phyloP scores from a whole-genome alignment of 2,888 invertebrate species.

The Holacanthella duospinosa region DNA sequence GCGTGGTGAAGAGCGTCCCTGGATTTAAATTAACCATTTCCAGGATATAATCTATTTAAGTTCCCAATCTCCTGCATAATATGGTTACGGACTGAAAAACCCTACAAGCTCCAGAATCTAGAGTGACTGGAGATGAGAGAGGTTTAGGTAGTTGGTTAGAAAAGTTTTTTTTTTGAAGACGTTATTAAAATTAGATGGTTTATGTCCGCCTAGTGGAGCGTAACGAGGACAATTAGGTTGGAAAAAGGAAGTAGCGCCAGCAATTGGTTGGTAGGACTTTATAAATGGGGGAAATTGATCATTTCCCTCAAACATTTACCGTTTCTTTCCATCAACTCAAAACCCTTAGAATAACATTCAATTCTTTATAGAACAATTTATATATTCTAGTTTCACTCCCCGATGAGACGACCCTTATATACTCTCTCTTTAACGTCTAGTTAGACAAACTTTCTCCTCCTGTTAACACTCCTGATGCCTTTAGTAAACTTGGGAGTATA shows the following conservation, averaged over 20 bases:
- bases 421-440: neutral
- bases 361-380: too few relatives aligned
- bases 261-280: neutral
- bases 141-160: neutral
- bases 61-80: neutral
- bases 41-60: slow-evolving; percentile 4
- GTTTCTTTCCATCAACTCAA: neutral
- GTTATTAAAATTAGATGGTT: slow-evolving; percentile 4
- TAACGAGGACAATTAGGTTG: slow-evolving; percentile 1
- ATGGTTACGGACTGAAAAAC: neutral
- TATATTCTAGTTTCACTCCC: too few relatives aligned
- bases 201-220: neutral
- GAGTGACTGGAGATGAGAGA: too few relatives aligned
- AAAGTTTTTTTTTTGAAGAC: neutral
- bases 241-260: neutral
- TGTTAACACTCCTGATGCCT: neutral
- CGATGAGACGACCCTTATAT: too few relatives aligned
- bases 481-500: neutral
- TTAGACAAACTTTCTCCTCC: neutral
- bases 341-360: too few relatives aligned
- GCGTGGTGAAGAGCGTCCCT: neutral
- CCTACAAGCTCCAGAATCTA: too few relatives aligned
- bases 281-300: slow-evolving; percentile 4
- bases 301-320: neutral
- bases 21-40: slow-evolving; percentile 5